These are phyloP conservation scores for Drosophila pruinosa DNA, from an alignment of 1,140 invertebrate species.

Conservation along the genomic window DNA sequence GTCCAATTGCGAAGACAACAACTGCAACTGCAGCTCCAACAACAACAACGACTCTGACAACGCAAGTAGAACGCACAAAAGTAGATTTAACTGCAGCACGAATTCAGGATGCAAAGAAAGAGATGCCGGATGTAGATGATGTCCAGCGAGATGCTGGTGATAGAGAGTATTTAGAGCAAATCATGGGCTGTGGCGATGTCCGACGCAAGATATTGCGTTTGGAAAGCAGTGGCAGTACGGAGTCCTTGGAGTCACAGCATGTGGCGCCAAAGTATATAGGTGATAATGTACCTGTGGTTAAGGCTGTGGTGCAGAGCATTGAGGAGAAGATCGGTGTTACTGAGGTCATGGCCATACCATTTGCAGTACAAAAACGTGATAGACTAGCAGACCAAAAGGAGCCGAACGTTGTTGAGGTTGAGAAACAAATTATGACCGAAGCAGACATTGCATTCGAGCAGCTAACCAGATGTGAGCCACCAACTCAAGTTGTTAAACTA, in stretches of 20 bases:
- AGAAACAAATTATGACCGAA: conserved; percentile 68
- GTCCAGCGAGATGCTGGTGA: conserved; percentile 48
- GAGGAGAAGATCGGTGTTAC: conserved; percentile 65
- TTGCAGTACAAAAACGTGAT: conserved; percentile 56
- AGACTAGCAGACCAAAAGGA: conserved; percentile 17
- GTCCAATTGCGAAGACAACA: conserved; percentile 69
- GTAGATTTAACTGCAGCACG: conserved; percentile 44
- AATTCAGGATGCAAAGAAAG: neutral
- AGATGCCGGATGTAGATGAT: conserved; percentile 28
- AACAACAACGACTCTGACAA: conserved; percentile 50
- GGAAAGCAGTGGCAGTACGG: conserved; percentile 65
- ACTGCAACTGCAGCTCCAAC: conserved; percentile 14
- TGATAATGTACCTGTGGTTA: conserved; percentile 66
- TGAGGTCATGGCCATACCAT: conserved; percentile 63
- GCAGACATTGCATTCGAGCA: conserved; percentile 59
- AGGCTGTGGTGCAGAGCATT: conserved; percentile 71
- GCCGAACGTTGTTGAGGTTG: conserved; percentile 54
- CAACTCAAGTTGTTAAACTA: conserved; percentile 50
- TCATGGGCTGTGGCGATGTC: conserved; percentile 73
- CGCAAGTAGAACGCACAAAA: conserved; percentile 61
- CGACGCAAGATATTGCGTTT: conserved; percentile 70
- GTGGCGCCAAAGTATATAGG: conserved; percentile 54
- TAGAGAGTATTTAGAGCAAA: conserved; percentile 73
- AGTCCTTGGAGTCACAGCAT: conserved; percentile 43
- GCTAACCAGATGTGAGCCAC: conserved; percentile 54